Base-by-base conservation (phyloP, 2,113 vertebrate species). In the Pituophis catenifer region DNA sequence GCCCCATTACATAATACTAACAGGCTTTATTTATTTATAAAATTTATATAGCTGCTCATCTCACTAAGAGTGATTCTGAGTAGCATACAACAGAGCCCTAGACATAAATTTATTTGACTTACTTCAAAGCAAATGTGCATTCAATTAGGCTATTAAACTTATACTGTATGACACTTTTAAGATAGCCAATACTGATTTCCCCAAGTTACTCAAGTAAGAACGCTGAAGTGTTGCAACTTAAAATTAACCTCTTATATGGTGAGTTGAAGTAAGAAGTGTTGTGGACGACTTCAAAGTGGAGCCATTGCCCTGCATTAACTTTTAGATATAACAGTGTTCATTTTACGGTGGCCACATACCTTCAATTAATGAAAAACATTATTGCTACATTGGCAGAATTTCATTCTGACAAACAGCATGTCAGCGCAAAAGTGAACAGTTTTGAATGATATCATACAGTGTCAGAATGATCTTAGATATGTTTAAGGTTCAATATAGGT, bases 391-490 rank as follows among this genome's bases (percentile, higher is more conserved):
- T 24, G 59, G 38, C 19, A 92, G 29, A 24, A 88, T 65, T 92
- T 65, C 29, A 50, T 92, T 65, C 62, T 75, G 86, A 75, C 52
- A 92, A 92, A 85, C 29, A 44, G 53, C 65, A 48, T 8, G 6
- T 12, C 55, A 26, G 5, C 38, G 21, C 21, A 44, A 65, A 89
- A 50, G 52, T n/a, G 58, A 81, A 19, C 70, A 81, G 70, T 15
- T 38, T 38, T 38, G 70, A 81, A 94, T 48, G 89, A 55, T 81
- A 93, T 81, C n/a, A 19, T 81, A 81, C 6, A 75, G 17, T 10
- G 90, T 94, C 70, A 92, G 53, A 95, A 90, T 5, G 50, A 89
- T 90, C 89, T 85, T 90, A 88, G 91, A 93, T 21, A 89, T 24
- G 1, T 89, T 91, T 93, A 44, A 92, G 58, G 48, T 86, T 48